Base-by-base conservation (phyloP, 1,140 invertebrate genomes). In the Arctopsyche grandis region DNA sequence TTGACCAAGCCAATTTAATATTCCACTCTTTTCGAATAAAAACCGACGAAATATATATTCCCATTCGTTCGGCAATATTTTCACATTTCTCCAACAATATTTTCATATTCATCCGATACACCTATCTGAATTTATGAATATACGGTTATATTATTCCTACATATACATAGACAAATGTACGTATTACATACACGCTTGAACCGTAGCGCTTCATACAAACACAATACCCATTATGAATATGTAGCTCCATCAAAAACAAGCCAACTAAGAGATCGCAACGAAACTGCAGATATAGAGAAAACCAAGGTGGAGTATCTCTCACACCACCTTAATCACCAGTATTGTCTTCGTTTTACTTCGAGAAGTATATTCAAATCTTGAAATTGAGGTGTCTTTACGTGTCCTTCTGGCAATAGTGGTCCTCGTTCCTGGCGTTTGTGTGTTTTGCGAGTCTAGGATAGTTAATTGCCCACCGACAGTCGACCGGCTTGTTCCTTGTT, bases 311-410 rank as follows among this genome's bases (percentile, higher is more conserved):
- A 56, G 48, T 5, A 56, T 52, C n/a, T 56, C 71, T 29, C 12
- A 14, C 14, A 29, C 71, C 3, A 52, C 3, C 46, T 9, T 48
- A 48, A 56, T 48, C 24, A 74, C 71, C 19, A 0, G n/a, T 26
- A 14, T 24, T 52, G 12, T 74, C 52, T 0, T 10, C n/a, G 24
- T 52, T 21, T n/a, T 26, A 44, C 10, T 21, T 7, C 1, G 21
- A 10, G 71, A 74, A 74, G n/a, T n/a, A n/a, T n/a, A 74, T 74
- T 58, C 43, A 74, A 56, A 74, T 74, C 71, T 74, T 29, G 14
- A 73, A 12, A 0, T 16, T 12, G 46, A 74, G 44, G 52, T 9
- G 44, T 5, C 10, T 52, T 4, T 52, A 52, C 16, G 16, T 52
- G 16, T 52, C 48, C 48, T 52, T 52, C 48, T 1, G 48, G 12